Evolutionary conservation across 35 echinoderm and acorn worm genomes (phyloP).

Genomic region (Chiridota heheva): DNA sequence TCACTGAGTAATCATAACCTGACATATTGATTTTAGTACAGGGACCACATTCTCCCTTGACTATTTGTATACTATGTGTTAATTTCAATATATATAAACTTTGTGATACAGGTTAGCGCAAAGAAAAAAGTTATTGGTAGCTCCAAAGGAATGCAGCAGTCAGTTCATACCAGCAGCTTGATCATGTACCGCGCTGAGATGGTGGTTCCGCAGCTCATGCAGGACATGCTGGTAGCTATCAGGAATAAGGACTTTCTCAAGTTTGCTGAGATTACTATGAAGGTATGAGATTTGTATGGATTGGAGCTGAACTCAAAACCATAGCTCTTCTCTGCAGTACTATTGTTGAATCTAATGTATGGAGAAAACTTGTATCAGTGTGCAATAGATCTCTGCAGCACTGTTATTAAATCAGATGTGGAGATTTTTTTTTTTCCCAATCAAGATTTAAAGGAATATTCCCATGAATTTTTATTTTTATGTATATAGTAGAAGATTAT

Average conservation of each 20-base stretch:
- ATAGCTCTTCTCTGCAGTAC: no score
- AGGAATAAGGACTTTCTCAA: conserved; percentile 68
- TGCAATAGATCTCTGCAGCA: background rate
- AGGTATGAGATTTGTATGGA: conserved; percentile 45
- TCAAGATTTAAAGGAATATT: no score
- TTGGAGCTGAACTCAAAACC: background rate
- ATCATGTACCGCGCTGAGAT: conserved; percentile 66
- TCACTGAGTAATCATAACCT: no score
- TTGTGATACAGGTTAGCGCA: conserved; percentile 82
- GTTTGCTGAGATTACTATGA: conserved; percentile 97
- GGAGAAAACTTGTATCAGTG: background rate
- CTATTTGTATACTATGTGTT: no score
- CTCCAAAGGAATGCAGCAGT: conserved; percentile 79
- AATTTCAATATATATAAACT: no score
- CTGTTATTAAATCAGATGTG: no score
- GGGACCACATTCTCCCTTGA: no score
- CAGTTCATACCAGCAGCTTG: conserved; percentile 78
- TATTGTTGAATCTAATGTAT: no score
- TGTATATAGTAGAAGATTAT: no score
- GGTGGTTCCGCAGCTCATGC: conserved; percentile 66
- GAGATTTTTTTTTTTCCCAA: no score
- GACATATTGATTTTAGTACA: no score
- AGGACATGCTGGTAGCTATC: conserved; percentile 75
- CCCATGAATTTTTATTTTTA: no score
- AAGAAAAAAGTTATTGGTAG: conserved; percentile 86